Evolutionary conservation across 1,140 invertebrate genomes (phyloP).

Genomic region (Wasmannia auropunctata): DNA sequence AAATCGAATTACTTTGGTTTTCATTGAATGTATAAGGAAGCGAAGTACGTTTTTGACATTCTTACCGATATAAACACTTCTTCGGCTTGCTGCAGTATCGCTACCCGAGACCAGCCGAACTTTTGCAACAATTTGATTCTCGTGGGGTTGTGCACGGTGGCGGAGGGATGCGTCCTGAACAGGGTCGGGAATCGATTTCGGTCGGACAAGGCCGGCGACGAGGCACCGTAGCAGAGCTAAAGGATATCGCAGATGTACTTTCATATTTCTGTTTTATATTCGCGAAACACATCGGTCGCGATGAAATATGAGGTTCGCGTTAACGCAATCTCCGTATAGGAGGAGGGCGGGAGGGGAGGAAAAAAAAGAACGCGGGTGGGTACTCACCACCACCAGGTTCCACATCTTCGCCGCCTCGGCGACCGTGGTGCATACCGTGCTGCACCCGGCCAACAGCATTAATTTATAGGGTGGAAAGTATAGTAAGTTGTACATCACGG

Average conservation of each 20-base stretch:
- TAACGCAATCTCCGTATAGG: too few species aligned
- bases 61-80: conserved; percentile 99
- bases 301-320: neutral
- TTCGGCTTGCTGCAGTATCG: conserved; percentile 98
- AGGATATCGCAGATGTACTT: conserved; percentile 66
- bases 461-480: conserved; percentile 98
- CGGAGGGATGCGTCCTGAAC: conserved; percentile 99
- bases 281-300: neutral
- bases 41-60: neutral
- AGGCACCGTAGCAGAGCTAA: conserved; percentile 98
- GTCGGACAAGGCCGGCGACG: conserved; percentile 99
- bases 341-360: neutral
- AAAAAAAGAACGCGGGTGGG: neutral
- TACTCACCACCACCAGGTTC: conserved; percentile 99
- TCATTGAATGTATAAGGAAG: neutral
- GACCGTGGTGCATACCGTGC: conserved; percentile 99
- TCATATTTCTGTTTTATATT: neutral
- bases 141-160: conserved; percentile 99
- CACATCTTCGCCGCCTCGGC: conserved; percentile 99
- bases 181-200: conserved; percentile 98
- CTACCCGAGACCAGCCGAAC: conserved; percentile 98
- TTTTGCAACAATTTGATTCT: conserved; percentile 98
- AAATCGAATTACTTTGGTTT: neutral
- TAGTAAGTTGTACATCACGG: conserved; percentile 99
- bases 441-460: conserved; percentile 98